These are phyloP conservation scores for Polymixis flavicincta DNA, from an alignment of 2,888 invertebrate species.

Conservation along the genomic window DNA sequence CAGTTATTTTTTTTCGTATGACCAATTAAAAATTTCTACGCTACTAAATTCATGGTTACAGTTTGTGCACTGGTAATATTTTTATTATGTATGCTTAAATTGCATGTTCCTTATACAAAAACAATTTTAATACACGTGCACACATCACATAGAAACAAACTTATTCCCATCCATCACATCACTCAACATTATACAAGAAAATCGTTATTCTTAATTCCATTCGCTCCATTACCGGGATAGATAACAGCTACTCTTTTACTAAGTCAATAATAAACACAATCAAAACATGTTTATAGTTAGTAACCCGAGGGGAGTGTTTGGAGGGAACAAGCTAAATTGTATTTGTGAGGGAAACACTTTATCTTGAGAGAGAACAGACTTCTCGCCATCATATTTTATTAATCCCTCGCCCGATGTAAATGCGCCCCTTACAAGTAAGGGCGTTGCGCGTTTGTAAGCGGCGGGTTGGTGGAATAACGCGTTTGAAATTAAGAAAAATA, in stretches of 20 bases:
- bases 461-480: not conserved
- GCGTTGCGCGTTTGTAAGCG: slow-evolving; percentile 14
- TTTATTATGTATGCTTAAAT: no score
- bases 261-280: slow-evolving; percentile 57
- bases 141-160: not conserved
- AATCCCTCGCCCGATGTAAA: slow-evolving; percentile 63
- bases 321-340: slow-evolving; percentile 51
- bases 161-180: not conserved
- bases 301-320: slow-evolving; percentile 37
- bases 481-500: not conserved
- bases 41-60: no score
- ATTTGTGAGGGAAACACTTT: slow-evolving; percentile 47
- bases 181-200: not conserved
- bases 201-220: slow-evolving; percentile 4
- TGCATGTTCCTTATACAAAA: not conserved
- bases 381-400: slow-evolving; percentile 64
- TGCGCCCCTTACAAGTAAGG: slow-evolving; percentile 32
- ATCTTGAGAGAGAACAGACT: slow-evolving; percentile 54
- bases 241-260: slow-evolving; percentile 13
- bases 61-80: no score
- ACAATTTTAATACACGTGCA: no score
- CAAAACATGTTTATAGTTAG: slow-evolving; percentile 51
- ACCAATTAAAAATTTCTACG: no score
- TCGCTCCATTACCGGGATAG: slow-evolving; percentile 4
- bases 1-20: no score